Evolutionary conservation across 2,888 invertebrate species (phyloP).

Genomic region (Adela reaumurella): DNA sequence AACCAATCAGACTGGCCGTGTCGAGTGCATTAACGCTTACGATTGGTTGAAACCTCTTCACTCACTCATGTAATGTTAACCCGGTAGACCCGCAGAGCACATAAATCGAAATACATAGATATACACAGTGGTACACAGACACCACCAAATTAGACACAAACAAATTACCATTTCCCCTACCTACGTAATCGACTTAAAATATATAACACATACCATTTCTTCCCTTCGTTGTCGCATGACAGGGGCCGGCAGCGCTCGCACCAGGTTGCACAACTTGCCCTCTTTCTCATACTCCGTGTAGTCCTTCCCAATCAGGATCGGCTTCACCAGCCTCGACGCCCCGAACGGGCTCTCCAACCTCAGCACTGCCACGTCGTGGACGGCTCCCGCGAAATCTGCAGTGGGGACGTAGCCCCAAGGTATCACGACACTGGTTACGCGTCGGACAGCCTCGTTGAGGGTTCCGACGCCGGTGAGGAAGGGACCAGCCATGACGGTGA

Average conservation of each 20-base stretch:
- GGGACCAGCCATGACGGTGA: conserved; percentile 4
- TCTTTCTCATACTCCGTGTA: conserved; percentile 15
- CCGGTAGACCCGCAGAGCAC: no score
- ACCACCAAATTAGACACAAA: no score
- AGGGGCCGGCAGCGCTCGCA: neutral
- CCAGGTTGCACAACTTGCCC: neutral
- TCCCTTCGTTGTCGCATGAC: neutral
- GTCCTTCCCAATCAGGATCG: conserved; percentile 27
- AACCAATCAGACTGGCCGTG: no score
- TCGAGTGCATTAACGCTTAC: no score
- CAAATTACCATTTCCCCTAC: no score
- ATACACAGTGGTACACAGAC: no score
- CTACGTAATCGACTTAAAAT: no score
- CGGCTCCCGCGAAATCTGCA: conserved; percentile 7
- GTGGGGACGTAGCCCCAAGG: conserved; percentile 6
- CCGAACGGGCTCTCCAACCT: conserved; percentile 30
- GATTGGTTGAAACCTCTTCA: no score
- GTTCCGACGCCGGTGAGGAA: conserved; percentile 10
- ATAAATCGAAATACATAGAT: no score
- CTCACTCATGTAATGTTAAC: no score
- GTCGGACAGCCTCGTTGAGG: conserved; percentile 12
- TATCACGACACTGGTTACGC: conserved; percentile 14
- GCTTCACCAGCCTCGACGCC: conserved; percentile 13
- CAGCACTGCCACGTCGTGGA: conserved; percentile 26
- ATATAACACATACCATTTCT: no score